Percentiles rank a stretch among this genome's conserved stretches.
These are phyloP conservation scores for Tenthredo notha DNA, from an alignment of 2,888 invertebrate species.

Conservation along the genomic window DNA sequence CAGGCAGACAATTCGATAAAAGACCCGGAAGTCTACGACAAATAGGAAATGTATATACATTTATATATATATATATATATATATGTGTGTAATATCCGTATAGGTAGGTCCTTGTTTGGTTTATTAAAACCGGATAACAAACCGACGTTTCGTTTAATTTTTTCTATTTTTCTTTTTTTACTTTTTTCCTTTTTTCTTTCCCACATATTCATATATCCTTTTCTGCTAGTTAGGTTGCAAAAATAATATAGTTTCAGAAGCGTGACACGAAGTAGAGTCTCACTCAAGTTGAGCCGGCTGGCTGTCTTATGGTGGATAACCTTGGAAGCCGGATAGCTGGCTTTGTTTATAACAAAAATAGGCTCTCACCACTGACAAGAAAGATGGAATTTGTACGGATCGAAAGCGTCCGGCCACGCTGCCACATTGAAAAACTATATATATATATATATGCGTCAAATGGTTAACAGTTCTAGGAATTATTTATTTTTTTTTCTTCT, in stretches of 20 bases:
- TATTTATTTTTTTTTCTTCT: background rate
- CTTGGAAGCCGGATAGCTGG: slow-evolving; percentile 41
- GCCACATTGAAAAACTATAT: no score
- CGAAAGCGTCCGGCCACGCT: background rate
- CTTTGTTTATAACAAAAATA: slow-evolving; percentile 48
- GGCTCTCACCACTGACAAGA: background rate
- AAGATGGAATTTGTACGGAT: slow-evolving; percentile 15
- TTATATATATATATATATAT: background rate
- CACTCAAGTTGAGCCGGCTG: background rate
- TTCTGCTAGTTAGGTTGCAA: background rate
- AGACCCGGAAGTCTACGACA: background rate
- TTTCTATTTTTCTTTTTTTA: background rate
- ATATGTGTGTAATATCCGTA: background rate
- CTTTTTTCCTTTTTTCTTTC: background rate
- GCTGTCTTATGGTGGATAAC: background rate
- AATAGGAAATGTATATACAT: background rate
- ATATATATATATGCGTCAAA: background rate
- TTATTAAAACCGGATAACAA: background rate
- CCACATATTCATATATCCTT: background rate
- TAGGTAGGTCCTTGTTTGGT: background rate
- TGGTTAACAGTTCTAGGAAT: background rate
- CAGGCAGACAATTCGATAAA: background rate
- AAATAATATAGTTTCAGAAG: background rate
- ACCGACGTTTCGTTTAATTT: background rate
- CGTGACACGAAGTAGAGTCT: background rate